Conservation (phyloP, 2,888 invertebrate genomes). For the Thereva unica region DNA sequence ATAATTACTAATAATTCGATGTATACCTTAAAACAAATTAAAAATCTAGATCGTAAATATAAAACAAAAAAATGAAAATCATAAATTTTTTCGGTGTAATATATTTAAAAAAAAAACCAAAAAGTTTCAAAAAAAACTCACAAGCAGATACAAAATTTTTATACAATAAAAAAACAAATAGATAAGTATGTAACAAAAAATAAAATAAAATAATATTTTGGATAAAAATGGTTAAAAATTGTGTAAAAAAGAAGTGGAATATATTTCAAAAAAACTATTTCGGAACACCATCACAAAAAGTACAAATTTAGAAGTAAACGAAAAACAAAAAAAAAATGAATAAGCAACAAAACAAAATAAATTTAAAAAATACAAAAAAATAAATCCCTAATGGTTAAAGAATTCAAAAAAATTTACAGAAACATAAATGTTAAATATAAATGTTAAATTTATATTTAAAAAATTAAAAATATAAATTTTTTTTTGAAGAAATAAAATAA, state of each 20-base stretch:
- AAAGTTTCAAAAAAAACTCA: constrained; percentile 3
- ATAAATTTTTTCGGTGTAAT: constrained; percentile 23
- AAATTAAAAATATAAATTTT: constrained; percentile 1
- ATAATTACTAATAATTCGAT: constrained; percentile 18
- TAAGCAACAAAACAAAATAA: constrained; percentile 10
- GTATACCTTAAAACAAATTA: constrained; percentile 16
- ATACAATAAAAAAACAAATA: constrained; percentile 29
- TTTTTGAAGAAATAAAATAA: constrained; percentile 12
- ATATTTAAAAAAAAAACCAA: not conserved
- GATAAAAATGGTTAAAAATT: constrained; percentile 19
- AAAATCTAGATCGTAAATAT: constrained; percentile 1
- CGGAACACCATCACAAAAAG: constrained; percentile 42
- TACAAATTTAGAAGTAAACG: constrained; percentile 37
- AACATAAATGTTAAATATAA: constrained; percentile 6
- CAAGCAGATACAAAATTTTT: constrained; percentile 18
- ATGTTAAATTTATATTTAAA: constrained; percentile 1
- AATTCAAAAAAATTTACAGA: constrained; percentile 29
- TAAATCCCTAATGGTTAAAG: not conserved
- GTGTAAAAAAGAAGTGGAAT: constrained; percentile 1
- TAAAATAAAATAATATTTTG: constrained; percentile 26
- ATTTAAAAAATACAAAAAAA: constrained; percentile 15
- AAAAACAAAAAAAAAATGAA: constrained; percentile 1
- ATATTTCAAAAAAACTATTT: constrained; percentile 36
- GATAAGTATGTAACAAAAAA: constrained; percentile 17
- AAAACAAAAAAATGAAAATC: constrained; percentile 14